phyloP scores from a whole-genome alignment of 2,113 vertebrate species.

The Tupaia tana region DNA sequence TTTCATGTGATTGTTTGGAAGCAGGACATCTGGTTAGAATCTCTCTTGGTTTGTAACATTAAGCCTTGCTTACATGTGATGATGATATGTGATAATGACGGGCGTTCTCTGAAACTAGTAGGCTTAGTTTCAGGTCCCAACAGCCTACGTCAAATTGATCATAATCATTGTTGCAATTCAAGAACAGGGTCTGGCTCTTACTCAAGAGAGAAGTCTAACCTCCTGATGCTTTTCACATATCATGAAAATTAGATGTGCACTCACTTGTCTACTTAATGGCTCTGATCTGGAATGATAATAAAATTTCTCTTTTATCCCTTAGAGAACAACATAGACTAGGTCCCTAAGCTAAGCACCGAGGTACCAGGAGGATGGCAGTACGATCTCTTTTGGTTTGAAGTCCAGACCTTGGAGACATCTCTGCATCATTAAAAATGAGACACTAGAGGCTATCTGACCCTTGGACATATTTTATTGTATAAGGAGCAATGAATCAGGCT shows the following conservation, averaged over 20 bases:
- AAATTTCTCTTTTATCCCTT: neutral
- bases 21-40: neutral
- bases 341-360: neutral
- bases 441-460: neutral
- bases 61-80: neutral
- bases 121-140: neutral
- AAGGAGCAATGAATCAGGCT: neutral
- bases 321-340: neutral
- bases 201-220: neutral
- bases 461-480: neutral
- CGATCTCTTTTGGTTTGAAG: neutral
- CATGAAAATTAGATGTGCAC: neutral
- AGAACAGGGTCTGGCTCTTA: neutral
- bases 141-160: neutral
- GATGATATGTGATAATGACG: neutral
- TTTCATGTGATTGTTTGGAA: neutral
- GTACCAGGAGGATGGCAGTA: neutral
- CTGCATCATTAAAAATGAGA: neutral
- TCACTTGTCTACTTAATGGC: neutral
- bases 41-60: neutral
- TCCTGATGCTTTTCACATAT: neutral
- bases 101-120: neutral
- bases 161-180: neutral
- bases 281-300: neutral
- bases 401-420: neutral